Conservation (phyloP, 2,888 invertebrate species). For the Dione juno region DNA sequence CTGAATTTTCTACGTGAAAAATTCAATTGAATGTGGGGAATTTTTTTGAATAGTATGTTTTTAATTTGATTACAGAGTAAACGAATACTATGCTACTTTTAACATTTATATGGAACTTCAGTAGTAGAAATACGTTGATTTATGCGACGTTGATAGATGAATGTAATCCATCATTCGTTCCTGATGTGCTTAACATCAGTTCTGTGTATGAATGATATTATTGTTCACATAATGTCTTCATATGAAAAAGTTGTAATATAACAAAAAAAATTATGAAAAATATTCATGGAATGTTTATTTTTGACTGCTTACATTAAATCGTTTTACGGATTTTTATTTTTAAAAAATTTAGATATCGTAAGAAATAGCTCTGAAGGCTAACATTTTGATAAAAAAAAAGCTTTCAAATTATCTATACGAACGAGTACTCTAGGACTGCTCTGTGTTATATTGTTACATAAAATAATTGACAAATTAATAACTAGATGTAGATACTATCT, state of each 20-base stretch:
- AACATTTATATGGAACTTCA: slow-evolving; percentile 23
- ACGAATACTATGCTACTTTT: slow-evolving; percentile 6
- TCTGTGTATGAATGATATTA: background rate
- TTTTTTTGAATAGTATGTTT: background rate
- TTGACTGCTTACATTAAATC: background rate
- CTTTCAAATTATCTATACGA: too few species aligned
- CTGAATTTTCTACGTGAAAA: background rate
- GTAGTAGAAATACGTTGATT: slow-evolving; percentile 46
- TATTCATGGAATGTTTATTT: background rate
- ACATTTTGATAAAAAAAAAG: background rate
- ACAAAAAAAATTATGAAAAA: background rate
- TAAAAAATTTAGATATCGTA: background rate
- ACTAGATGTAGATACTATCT: too few species aligned
- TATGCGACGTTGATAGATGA: slow-evolving; percentile 78
- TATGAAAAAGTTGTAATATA: background rate
- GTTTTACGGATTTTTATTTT: background rate
- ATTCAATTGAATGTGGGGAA: background rate
- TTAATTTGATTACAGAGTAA: slow-evolving; percentile 6
- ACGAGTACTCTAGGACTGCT: too few species aligned
- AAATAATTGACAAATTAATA: too few species aligned
- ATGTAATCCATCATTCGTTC: slow-evolving; percentile 46
- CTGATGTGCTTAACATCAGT: slow-evolving; percentile 47
- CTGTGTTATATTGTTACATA: too few species aligned
- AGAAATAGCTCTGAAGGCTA: background rate
- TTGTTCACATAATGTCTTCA: background rate